These are phyloP conservation scores for Serripes groenlandicus DNA, from an alignment of 2,888 invertebrate genomes.

Conservation along the genomic window DNA sequence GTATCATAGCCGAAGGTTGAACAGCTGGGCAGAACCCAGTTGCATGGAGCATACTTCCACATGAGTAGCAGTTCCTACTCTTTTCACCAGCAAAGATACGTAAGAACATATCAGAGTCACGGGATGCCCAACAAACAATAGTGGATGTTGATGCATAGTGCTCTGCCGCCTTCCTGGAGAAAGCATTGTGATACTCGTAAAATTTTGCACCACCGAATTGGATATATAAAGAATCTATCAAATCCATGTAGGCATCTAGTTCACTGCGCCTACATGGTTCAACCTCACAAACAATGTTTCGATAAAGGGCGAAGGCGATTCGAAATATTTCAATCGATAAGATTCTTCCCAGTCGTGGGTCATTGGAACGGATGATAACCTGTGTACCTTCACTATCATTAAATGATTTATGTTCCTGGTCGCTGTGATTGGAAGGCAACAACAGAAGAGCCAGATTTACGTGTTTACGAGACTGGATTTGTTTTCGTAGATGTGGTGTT, in stretches of 20 bases:
- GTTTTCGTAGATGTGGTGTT: too few relatives aligned
- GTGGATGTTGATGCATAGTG: not conserved
- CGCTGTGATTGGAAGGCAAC: too few relatives aligned
- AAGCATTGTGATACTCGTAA: conserved; percentile 6
- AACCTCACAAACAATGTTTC: not conserved
- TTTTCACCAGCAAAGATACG: not conserved
- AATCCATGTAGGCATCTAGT: not conserved
- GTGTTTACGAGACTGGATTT: too few relatives aligned
- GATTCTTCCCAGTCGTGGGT: too few relatives aligned
- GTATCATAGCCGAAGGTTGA: not conserved
- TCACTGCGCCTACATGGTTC: not conserved
- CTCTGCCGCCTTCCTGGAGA: conserved; percentile 15
- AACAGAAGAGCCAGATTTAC: too few relatives aligned
- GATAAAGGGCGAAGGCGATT: not conserved
- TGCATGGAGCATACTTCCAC: not conserved
- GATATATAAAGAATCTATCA: not conserved
- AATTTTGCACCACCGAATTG: not conserved
- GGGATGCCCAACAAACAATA: not conserved
- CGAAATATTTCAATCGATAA: conserved; percentile 8
- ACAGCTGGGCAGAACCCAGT: not conserved
- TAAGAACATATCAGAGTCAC: not conserved
- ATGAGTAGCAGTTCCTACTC: not conserved
- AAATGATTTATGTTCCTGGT: too few relatives aligned
- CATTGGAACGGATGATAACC: too few relatives aligned
- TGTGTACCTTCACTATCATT: too few relatives aligned